A percentile compares a stretch with the other conserved stretches of the same genome.
Conservation (phyloP, 2,113 vertebrate species). For the Butastur rufipennis region DNA sequence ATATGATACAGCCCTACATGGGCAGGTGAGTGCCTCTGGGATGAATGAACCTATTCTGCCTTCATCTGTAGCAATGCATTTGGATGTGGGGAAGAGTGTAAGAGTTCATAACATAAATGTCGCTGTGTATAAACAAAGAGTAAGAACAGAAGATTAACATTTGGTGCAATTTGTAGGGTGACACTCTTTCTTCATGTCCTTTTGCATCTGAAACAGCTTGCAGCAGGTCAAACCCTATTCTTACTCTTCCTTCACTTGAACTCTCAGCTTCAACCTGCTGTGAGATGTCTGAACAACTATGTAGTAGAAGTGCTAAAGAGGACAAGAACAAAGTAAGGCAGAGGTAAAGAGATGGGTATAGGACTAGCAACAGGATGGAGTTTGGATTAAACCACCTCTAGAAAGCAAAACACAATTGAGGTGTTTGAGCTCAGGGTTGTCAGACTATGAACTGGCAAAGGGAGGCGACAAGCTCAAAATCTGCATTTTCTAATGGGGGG, state of each 20-base stretch:
- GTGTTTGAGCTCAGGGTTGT: background rate
- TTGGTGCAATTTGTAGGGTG: background rate
- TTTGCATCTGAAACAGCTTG: background rate
- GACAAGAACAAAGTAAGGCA: background rate
- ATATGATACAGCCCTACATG: rapidly evolving
- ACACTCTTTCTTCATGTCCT: background rate
- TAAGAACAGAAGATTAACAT: background rate
- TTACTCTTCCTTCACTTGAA: background rate
- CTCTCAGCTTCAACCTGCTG: background rate
- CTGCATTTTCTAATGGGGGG: background rate
- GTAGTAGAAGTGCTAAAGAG: background rate
- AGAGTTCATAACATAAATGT: background rate
- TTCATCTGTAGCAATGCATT: background rate
- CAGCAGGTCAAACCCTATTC: background rate
- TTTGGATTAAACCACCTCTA: background rate
- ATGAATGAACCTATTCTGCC: background rate
- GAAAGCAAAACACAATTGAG: background rate
- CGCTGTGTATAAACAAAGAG: background rate
- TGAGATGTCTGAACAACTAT: background rate
- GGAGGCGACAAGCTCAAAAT: background rate
- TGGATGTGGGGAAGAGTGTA: background rate
- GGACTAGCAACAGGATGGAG: background rate
- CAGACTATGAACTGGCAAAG: background rate
- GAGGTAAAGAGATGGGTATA: background rate
- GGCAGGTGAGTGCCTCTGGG: background rate